These are phyloP conservation scores for Amorpha juglandis DNA, from an alignment of 2,888 invertebrate genomes.

Conservation along the genomic window DNA sequence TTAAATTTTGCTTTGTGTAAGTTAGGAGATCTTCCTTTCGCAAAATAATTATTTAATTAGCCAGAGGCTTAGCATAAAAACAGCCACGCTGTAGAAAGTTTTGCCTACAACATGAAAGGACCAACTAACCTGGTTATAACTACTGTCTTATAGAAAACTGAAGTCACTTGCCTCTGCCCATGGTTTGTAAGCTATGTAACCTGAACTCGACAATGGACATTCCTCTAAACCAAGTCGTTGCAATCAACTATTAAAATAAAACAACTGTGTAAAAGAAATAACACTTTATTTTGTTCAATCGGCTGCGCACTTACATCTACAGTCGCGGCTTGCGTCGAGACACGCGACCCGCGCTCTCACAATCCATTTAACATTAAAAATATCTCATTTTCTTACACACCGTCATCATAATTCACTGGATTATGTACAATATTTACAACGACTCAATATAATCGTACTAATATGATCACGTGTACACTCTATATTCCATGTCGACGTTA, in stretches of 20 bases:
- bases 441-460: constrained; percentile 29
- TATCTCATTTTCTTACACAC: constrained; percentile 33
- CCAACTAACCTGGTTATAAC: too few species aligned
- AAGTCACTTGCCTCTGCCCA: too few species aligned
- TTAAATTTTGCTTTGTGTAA: too few species aligned
- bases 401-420: constrained; percentile 30
- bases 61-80: too few species aligned
- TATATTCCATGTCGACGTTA: background rate
- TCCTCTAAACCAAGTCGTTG: too few species aligned
- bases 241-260: constrained; percentile 32
- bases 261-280: constrained; percentile 69
- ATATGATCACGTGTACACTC: constrained; percentile 5
- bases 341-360: constrained; percentile 28
- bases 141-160: too few species aligned
- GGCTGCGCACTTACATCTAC: constrained; percentile 41
- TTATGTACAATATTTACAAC: constrained; percentile 42
- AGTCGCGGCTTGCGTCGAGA: background rate
- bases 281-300: constrained; percentile 72
- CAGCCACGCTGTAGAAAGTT: too few species aligned
- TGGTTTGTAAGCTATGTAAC: too few species aligned
- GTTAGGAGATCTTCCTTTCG: too few species aligned
- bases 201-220: too few species aligned
- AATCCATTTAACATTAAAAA: constrained; percentile 37
- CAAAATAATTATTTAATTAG: too few species aligned
- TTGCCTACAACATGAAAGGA: too few species aligned